Evolutionary conservation across 35 echinoderm and acorn worm species (phyloP), one percentile per base, ranked within the genome.

Genomic region (Chiridota heheva): DNA sequence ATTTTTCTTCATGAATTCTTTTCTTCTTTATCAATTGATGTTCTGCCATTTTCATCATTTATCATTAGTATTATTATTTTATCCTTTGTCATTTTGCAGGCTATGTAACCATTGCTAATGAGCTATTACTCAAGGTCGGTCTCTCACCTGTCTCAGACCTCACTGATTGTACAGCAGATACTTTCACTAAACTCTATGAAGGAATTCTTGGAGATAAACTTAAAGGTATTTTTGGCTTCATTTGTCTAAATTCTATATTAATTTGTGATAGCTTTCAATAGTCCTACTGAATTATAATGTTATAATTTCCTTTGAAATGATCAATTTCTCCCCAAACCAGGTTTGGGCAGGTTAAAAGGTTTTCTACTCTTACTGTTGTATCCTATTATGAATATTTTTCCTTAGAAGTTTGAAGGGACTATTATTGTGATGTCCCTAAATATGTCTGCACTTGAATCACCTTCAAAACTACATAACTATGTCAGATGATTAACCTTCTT

Each of bases 151-250:
- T 96, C 12, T 63, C 45, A 33, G 59, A 53, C 25, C 76, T 96
- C 16, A 44, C 58, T 39, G 83, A 96, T 62, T 86, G 82, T 78
- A 70, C 77, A 42, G 42, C 87, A 42, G 64, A 82, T 0, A 45
- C 60, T 7, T 90, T 90, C 40, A 63, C 87, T 17, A 48, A 82
- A 25, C 76, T 96, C 43, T 96, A 86, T 79, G 92, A 96, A 59
- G 76, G 87, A 1, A 96, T 96, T 56, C 83, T 96, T 13, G 92
- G 92, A 7, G 87, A 89, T 48, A 84, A 66, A 68, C 67, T 91
- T 18, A 46, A 79, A 78, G 88, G 88, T 91, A 85, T 3, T 60
- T 60, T 5, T 58, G 18, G 29, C 29, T 27, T 58, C 1, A n/a
- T n/a, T n/a, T n/a, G n/a, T n/a, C n/a, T n/a, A n/a, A n/a, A n/a